Percentiles rank a stretch among this genome's conserved stretches.
phyloP scores from a whole-genome alignment of 1,140 invertebrate species.

The Amphibalanus amphitrite region DNA sequence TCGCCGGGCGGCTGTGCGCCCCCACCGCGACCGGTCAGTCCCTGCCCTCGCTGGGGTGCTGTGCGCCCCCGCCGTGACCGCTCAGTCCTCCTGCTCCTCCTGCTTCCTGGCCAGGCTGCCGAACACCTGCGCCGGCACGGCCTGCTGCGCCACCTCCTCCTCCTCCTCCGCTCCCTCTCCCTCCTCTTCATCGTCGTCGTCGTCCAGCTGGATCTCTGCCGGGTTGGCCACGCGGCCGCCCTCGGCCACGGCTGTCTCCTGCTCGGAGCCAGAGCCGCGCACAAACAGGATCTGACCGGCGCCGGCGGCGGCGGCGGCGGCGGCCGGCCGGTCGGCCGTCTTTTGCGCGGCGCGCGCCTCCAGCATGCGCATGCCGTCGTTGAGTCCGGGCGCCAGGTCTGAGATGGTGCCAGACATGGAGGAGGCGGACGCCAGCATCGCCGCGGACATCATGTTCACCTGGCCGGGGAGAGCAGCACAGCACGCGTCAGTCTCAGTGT shows the following conservation, averaged over 20 bases:
- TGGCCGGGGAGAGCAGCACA: constrained; percentile 13
- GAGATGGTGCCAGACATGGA: constrained; percentile 40
- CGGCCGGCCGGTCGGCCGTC: constrained; percentile 18
- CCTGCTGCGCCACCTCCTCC: constrained; percentile 52
- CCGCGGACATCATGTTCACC: constrained; percentile 92
- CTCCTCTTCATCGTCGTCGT: constrained; percentile 53
- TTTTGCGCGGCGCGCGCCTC: constrained; percentile 57
- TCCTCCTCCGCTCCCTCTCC: constrained; percentile 44
- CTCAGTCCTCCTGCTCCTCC: constrained; percentile 8
- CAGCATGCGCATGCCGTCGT: constrained; percentile 70
- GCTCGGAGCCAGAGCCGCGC: constrained; percentile 63
- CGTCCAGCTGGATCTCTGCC: constrained; percentile 82
- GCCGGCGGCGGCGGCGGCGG: constrained; percentile 4
- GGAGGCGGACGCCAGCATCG: constrained; percentile 55
- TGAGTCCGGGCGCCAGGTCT: constrained; percentile 45
- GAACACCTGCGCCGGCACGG: constrained; percentile 68
- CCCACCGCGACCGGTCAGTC: too few species aligned
- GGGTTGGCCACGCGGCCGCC: constrained; percentile 60
- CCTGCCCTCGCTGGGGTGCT: too few species aligned
- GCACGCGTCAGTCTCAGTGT: neutral
- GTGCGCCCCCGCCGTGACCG: too few species aligned
- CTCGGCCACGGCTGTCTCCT: constrained; percentile 44
- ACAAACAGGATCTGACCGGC: constrained; percentile 54
- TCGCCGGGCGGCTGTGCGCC: too few species aligned
- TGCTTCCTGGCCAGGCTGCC: constrained; percentile 43